These are phyloP conservation scores for Peucedramus taeniatus DNA, from an alignment of 2,113 vertebrate species.

Conservation along the genomic window DNA sequence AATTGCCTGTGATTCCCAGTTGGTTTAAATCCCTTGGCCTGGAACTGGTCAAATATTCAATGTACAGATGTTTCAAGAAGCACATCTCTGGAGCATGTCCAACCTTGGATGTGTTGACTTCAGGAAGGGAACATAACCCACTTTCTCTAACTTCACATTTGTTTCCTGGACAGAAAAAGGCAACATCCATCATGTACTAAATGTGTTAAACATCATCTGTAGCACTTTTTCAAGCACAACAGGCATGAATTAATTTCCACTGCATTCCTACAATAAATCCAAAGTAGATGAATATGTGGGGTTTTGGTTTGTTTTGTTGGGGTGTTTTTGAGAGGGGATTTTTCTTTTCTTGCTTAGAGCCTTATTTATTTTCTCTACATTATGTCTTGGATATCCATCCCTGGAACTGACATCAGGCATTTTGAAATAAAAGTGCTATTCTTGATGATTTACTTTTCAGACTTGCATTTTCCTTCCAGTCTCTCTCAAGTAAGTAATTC, in stretches of 20 bases:
- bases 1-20: background rate
- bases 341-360: background rate
- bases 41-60: background rate
- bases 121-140: background rate
- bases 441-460: constrained; percentile 12
- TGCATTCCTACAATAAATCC: constrained; percentile 13
- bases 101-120: background rate
- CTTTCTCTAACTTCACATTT: constrained; percentile 7
- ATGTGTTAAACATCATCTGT: constrained; percentile 29
- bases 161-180: constrained; percentile 38
- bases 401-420: background rate
- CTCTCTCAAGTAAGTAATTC: background rate
- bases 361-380: background rate
- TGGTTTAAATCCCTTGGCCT: background rate
- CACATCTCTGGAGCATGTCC: constrained; percentile 1
- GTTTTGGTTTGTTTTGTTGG: background rate
- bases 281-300: background rate
- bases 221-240: background rate
- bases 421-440: background rate
- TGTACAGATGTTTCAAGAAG: constrained; percentile 6
- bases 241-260: constrained; percentile 28
- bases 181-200: constrained; percentile 11
- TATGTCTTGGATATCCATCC: background rate
- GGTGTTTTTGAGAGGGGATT: background rate
- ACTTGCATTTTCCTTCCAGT: background rate